Evolutionary conservation across 2,888 invertebrate species (phyloP).

Genomic region (Spodoptera picta): DNA sequence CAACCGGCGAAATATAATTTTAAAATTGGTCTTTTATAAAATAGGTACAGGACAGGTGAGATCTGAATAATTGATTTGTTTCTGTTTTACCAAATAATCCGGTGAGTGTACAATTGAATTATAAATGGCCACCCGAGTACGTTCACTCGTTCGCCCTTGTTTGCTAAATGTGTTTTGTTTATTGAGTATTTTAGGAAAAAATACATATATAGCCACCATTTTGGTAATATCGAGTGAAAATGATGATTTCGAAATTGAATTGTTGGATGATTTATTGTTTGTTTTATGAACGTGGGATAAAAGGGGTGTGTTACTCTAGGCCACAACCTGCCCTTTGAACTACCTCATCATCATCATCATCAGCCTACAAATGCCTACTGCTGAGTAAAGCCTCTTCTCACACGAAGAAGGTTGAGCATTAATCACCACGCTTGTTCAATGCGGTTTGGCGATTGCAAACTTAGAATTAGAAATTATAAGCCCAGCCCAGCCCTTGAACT

Average conservation of each 20-base stretch:
- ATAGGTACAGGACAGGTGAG: constrained; percentile 56
- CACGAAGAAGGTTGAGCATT: too few species aligned
- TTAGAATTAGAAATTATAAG: too few species aligned
- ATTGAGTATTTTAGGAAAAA: constrained; percentile 48
- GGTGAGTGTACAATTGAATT: constrained; percentile 62
- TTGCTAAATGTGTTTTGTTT: constrained; percentile 56
- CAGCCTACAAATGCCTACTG: too few species aligned
- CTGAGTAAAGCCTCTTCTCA: too few species aligned
- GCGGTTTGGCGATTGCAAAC: too few species aligned
- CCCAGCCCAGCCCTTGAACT: too few species aligned
- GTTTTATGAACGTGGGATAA: too few species aligned
- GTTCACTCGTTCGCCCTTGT: constrained; percentile 42
- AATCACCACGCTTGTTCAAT: too few species aligned
- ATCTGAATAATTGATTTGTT: constrained; percentile 64
- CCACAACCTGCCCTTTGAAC: too few species aligned
- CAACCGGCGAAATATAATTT: constrained; percentile 6
- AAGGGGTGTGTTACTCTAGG: too few species aligned
- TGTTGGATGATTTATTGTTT: too few species aligned
- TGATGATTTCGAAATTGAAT: constrained; percentile 9
- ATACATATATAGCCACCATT: constrained; percentile 6
- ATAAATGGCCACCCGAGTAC: constrained; percentile 57
- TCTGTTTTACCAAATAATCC: constrained; percentile 65
- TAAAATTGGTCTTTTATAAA: constrained; percentile 40
- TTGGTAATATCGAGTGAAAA: constrained; percentile 8
- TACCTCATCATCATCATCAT: too few species aligned